Percentiles rank a stretch among this genome's conserved stretches.
Evolutionary conservation across 2,113 vertebrate genomes (phyloP).

Genomic region (Gila orcuttii): DNA sequence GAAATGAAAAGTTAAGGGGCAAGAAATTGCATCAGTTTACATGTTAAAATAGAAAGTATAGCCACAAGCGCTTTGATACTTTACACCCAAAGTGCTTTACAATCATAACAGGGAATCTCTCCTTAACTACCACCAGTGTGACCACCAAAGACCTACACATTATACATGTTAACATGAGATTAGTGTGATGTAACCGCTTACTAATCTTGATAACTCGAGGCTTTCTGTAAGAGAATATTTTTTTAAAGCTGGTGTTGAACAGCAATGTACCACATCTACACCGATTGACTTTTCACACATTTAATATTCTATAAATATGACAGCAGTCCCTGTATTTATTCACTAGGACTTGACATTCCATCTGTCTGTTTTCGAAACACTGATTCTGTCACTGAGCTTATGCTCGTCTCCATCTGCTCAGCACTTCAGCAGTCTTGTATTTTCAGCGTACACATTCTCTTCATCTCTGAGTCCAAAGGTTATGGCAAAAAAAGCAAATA

Average conservation of each 20-base stretch:
- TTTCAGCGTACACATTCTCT: slow-evolving; percentile 14
- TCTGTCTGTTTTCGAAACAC: slow-evolving; percentile 45
- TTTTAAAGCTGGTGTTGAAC: neutral
- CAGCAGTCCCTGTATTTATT: slow-evolving; percentile 33
- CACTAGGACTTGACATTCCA: slow-evolving; percentile 26
- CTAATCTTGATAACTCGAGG: neutral
- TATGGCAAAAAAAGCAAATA: neutral
- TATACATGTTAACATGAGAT: neutral
- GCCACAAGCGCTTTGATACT: neutral
- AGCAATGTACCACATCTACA: slow-evolving; percentile 2
- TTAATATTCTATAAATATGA: slow-evolving; percentile 42
- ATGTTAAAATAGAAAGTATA: neutral
- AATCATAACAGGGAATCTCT: too few species aligned
- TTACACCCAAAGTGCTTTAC: too few species aligned
- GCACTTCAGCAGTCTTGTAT: slow-evolving; percentile 12
- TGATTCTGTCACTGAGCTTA: slow-evolving; percentile 36
- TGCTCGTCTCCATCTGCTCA: slow-evolving; percentile 39
- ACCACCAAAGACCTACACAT: neutral
- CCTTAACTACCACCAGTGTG: too few species aligned
- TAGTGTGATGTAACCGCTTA: neutral
- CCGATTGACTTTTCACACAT: slow-evolving; percentile 19
- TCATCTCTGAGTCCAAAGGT: slow-evolving; percentile 23
- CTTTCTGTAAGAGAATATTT: neutral
- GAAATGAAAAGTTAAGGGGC: neutral
- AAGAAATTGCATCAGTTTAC: neutral